Base-by-base conservation (phyloP, 2,888 invertebrate genomes). In the Rutpela maculata region DNA sequence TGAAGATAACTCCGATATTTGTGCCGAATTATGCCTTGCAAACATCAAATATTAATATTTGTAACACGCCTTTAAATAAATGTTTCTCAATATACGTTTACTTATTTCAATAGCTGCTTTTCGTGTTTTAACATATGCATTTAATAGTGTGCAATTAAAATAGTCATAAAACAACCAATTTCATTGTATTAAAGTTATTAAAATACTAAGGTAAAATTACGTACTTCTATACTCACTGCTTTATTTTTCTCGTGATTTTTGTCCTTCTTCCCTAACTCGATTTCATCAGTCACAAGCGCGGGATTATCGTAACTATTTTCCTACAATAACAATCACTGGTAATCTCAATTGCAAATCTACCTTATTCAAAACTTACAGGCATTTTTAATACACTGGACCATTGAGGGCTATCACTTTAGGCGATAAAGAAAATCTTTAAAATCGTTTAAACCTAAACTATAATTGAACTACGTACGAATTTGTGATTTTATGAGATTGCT, bases 401-500 rank as follows among this genome's bases (percentile, higher is more conserved):
- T n/a, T 3, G 15, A 31, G 17, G 17, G 15, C 56, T 19, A 55
- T 12, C 1, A 22, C 22, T 18, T 22, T 12, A 11, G 18, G 7
- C 12, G n/a, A 9, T 12, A 26, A 12, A 3, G 7, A 35, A 35
- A 4, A 17, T 50, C 22, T 56, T 17, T 66, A 35, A 35, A 4
- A 17, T 50, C 22, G n/a, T 17, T 19, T 19, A 38, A 15, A 31
- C 26, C 7, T 3, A n/a, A 4, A n/a, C 50, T 50, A 15, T n/a
- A 50, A 50, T 43, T 12, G 43, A 15, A 67, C 12, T 65, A 15
- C 65, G 65, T 18, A 19, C 1, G 26, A 55, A 67, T 67, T 67
- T 11, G 50, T 22, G n/a, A 38, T 15, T 69, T 70, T 70, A 70
- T 70, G 70, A 62, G 59, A 70, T 31, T 70, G 60, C 50, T 70